These are phyloP conservation scores for Lycaena phlaeas DNA, from an alignment of 2,888 invertebrate species.

Conservation along the genomic window DNA sequence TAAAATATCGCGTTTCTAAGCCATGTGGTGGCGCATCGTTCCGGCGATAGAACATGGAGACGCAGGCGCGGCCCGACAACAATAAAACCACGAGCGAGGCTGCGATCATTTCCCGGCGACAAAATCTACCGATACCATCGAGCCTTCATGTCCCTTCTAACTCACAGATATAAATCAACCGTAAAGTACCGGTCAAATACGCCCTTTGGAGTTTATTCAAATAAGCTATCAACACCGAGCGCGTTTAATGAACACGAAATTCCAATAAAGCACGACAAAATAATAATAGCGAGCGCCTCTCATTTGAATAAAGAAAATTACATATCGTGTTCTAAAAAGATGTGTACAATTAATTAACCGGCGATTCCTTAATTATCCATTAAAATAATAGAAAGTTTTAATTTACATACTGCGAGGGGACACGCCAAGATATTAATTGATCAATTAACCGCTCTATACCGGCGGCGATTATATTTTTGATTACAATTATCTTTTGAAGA, in stretches of 20 bases:
- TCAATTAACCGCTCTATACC: slow-evolving; percentile 42
- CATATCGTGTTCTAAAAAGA: slow-evolving; percentile 48
- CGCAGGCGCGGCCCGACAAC: slow-evolving; percentile 42
- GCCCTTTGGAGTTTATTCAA: slow-evolving; percentile 51
- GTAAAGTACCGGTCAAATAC: slow-evolving; percentile 31
- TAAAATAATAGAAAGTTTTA: slow-evolving; percentile 61
- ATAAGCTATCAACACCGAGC: slow-evolving; percentile 51
- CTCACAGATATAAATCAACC: slow-evolving; percentile 54
- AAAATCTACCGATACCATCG: slow-evolving; percentile 63
- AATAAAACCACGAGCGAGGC: slow-evolving; percentile 45
- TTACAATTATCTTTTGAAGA: neutral
- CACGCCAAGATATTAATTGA: slow-evolving; percentile 69
- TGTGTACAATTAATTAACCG: slow-evolving; percentile 59
- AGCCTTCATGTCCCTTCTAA: slow-evolving; percentile 43
- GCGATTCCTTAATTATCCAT: slow-evolving; percentile 66
- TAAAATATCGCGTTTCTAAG: slow-evolving; percentile 63
- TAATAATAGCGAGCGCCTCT: slow-evolving; percentile 65
- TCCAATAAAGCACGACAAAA: slow-evolving; percentile 63
- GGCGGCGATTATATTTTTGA: slow-evolving; percentile 1
- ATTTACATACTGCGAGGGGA: slow-evolving; percentile 58
- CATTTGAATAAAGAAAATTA: slow-evolving; percentile 69
- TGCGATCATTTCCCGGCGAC: slow-evolving; percentile 61
- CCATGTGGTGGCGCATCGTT: slow-evolving; percentile 44
- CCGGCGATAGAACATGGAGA: slow-evolving; percentile 48
- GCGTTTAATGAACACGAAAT: slow-evolving; percentile 60